Percentiles rank a stretch among this genome's conserved stretches.
phyloP scores from a whole-genome alignment of 1,140 invertebrate genomes.

The Drosophila lacteicornis region DNA sequence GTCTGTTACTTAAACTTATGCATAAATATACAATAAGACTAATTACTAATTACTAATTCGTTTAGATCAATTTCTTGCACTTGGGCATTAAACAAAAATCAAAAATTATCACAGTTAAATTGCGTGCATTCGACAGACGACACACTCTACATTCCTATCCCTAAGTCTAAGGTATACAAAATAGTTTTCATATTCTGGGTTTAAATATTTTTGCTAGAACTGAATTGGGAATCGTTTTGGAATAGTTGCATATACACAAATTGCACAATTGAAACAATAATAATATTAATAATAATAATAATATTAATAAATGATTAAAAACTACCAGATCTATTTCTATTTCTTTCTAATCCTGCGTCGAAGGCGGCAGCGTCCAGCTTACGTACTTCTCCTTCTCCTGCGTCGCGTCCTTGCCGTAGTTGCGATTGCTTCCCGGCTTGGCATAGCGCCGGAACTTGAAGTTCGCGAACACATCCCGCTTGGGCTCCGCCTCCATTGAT shows the following conservation, averaged over 20 bases:
- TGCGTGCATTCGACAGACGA: constrained; percentile 79
- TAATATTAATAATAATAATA: constrained; percentile 37
- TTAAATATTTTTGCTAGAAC: constrained; percentile 54
- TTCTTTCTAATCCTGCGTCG: constrained; percentile 50
- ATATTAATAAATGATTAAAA: constrained; percentile 46
- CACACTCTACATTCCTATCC: constrained; percentile 50
- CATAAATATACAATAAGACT: constrained; percentile 62
- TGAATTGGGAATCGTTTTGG: constrained; percentile 71
- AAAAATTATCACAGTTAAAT: constrained; percentile 83
- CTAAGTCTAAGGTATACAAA: constrained; percentile 47
- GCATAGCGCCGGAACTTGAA: constrained; percentile 75
- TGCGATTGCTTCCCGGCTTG: constrained; percentile 67
- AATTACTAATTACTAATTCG: constrained; percentile 60
- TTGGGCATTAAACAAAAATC: constrained; percentile 63
- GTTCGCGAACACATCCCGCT: constrained; percentile 77
- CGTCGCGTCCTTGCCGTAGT: constrained; percentile 60
- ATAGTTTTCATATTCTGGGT: constrained; percentile 42
- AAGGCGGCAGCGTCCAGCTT: constrained; percentile 72
- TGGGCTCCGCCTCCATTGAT: constrained; percentile 40
- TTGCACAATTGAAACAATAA: constrained; percentile 63
- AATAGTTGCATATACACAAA: constrained; percentile 71
- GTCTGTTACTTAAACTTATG: constrained; percentile 46
- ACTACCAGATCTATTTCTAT: constrained; percentile 16
- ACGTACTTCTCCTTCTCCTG: constrained; percentile 76
- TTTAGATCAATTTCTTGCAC: constrained; percentile 63